Evolutionary conservation across 2,113 vertebrate species (phyloP).

Genomic region (Caranx melampygus): DNA sequence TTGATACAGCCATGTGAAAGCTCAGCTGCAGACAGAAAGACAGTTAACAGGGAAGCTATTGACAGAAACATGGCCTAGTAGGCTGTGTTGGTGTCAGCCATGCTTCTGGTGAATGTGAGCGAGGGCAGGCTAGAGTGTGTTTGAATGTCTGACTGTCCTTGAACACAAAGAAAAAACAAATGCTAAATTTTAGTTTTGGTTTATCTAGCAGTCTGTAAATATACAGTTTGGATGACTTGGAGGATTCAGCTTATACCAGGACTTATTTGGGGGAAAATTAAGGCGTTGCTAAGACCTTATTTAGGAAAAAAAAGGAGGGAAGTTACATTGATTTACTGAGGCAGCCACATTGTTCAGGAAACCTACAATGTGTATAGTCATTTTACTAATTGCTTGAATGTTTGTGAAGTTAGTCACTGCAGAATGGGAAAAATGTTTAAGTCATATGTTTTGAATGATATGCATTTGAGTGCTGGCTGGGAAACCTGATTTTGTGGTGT

Average conservation of each 20-base stretch:
- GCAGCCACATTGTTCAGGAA: neutral
- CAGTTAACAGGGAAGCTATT: slow-evolving; percentile 63
- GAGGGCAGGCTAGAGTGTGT: slow-evolving; percentile 13
- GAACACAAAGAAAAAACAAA: slow-evolving; percentile 19
- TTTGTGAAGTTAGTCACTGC: no score
- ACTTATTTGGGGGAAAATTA: neutral
- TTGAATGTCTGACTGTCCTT: neutral
- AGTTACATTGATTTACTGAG: neutral
- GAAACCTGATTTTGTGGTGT: neutral
- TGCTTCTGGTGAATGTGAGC: slow-evolving; percentile 34
- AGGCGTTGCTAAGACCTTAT: neutral
- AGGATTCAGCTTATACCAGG: neutral
- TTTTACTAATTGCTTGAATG: no score
- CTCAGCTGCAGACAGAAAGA: slow-evolving; percentile 47
- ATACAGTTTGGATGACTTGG: neutral
- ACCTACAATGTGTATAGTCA: no score
- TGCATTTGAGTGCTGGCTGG: neutral
- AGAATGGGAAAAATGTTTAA: no score
- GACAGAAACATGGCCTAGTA: slow-evolving; percentile 56
- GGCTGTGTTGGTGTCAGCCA: slow-evolving; percentile 25
- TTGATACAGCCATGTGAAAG: slow-evolving; percentile 63
- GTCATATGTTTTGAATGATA: no score
- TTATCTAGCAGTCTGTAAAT: neutral
- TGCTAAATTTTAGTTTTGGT: neutral
- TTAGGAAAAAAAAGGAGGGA: neutral